These are phyloP conservation scores for Toxotes jaculatrix DNA, from an alignment of 2,113 vertebrate species.

Conservation along the genomic window DNA sequence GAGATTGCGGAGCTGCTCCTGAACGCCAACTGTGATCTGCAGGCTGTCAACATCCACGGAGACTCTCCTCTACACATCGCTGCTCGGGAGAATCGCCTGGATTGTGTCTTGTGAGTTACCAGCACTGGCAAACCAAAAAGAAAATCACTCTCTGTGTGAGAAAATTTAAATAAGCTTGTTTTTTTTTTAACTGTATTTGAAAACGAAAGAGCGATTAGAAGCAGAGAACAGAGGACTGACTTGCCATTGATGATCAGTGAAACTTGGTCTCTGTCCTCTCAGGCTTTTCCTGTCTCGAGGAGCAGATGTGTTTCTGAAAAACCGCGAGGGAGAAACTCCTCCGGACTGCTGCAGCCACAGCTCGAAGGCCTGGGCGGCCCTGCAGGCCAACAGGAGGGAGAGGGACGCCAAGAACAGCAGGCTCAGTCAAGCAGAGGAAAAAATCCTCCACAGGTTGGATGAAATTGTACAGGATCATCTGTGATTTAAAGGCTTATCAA, in stretches of 20 bases:
- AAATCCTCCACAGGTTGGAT: slow-evolving; percentile 88
- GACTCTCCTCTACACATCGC: slow-evolving; percentile 98
- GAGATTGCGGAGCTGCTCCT: slow-evolving; percentile 95
- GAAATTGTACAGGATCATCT: background rate
- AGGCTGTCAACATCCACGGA: slow-evolving; percentile 94
- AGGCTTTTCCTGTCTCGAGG: slow-evolving; percentile 92
- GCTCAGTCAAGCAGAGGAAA: slow-evolving; percentile 79
- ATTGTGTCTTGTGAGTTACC: slow-evolving; percentile 93
- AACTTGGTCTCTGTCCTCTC: slow-evolving; percentile 39
- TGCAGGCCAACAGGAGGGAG: slow-evolving; percentile 93
- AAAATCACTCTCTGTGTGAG: background rate
- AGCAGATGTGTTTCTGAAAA: slow-evolving; percentile 93
- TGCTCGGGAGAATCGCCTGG: slow-evolving; percentile 93
- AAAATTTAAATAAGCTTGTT: background rate
- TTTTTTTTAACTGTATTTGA: background rate
- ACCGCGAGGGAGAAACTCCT: slow-evolving; percentile 96
- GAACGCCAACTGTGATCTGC: slow-evolving; percentile 90
- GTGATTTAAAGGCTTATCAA: background rate
- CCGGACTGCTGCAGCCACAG: slow-evolving; percentile 94
- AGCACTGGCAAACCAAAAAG: no score
- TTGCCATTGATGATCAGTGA: background rate
- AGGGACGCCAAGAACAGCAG: slow-evolving; percentile 82
- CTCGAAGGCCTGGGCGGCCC: slow-evolving; percentile 91
- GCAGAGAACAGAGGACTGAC: no score
- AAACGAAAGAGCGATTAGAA: background rate